A percentile compares a stretch with the other conserved stretches of the same genome.
Conservation (phyloP, 2,113 vertebrate genomes). For the Lamprologus speciosus region DNA sequence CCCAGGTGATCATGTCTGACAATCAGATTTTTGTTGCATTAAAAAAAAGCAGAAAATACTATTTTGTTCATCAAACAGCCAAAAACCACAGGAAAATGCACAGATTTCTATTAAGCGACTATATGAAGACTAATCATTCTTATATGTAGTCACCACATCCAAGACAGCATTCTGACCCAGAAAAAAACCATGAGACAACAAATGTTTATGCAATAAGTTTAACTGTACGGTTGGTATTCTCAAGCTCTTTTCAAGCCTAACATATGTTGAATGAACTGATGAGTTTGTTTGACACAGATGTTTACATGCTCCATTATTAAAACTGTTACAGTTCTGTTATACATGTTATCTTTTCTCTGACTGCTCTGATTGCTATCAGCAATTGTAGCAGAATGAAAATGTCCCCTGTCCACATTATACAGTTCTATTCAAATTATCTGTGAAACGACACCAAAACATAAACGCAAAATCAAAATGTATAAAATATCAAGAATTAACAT, state of each 20-base stretch:
- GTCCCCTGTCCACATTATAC: background rate
- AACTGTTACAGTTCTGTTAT: background rate
- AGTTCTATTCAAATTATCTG: background rate
- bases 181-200: background rate
- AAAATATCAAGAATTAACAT: background rate
- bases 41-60: background rate
- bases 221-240: background rate
- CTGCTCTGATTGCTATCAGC: background rate
- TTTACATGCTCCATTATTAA: background rate
- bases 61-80: background rate
- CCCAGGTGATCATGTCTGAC: background rate
- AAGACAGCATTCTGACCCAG: background rate
- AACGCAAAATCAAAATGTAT: background rate
- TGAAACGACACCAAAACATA: background rate
- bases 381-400: background rate
- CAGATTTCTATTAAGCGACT: background rate
- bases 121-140: background rate
- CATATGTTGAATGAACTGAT: background rate
- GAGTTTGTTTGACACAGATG: background rate
- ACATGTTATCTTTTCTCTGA: background rate
- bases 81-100: background rate
- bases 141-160: background rate
- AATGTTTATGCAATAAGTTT: background rate
- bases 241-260: background rate
- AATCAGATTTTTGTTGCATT: background rate